These are phyloP conservation scores for Clunio marinus DNA, from an alignment of 2,888 invertebrate species.

Conservation along the genomic window DNA sequence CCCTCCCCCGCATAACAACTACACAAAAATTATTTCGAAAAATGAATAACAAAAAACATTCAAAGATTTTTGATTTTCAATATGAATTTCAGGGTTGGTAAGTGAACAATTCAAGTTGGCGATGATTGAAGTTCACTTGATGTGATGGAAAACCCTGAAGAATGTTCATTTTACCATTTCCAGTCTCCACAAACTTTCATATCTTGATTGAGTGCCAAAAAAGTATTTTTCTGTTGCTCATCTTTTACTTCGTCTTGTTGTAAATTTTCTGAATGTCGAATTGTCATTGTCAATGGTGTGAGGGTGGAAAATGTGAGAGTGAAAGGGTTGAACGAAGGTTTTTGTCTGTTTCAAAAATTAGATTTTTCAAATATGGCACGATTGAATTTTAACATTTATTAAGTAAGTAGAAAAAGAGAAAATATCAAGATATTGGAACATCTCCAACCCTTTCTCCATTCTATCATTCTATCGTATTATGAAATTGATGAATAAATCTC, in stretches of 20 bases:
- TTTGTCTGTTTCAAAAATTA: conserved; percentile 1
- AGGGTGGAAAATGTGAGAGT: not conserved
- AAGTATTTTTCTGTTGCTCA: conserved; percentile 9
- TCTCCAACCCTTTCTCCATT: not conserved
- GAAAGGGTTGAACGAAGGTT: not conserved
- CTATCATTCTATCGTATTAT: not conserved
- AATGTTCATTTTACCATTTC: conserved; percentile 12
- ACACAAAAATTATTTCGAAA: conserved; percentile 4
- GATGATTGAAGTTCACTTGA: not conserved
- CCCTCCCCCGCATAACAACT: not conserved
- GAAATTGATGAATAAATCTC: too few species aligned
- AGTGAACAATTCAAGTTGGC: not conserved
- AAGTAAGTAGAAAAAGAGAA: not conserved
- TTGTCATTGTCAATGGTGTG: conserved; percentile 20
- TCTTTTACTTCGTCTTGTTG: not conserved
- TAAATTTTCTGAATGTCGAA: not conserved
- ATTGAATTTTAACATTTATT: conserved; percentile 32
- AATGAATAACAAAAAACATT: conserved; percentile 12
- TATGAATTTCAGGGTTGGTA: not conserved
- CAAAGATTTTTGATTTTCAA: conserved; percentile 17
- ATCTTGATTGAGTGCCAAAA: conserved; percentile 37
- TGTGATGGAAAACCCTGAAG: not conserved
- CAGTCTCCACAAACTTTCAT: conserved; percentile 12
- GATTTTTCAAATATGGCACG: not conserved
- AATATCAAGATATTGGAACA: conserved; percentile 1